These are phyloP conservation scores for Crambe crambe DNA, from an alignment of 37 sponge, comb jelly and placozoan species.

Conservation along the genomic window DNA sequence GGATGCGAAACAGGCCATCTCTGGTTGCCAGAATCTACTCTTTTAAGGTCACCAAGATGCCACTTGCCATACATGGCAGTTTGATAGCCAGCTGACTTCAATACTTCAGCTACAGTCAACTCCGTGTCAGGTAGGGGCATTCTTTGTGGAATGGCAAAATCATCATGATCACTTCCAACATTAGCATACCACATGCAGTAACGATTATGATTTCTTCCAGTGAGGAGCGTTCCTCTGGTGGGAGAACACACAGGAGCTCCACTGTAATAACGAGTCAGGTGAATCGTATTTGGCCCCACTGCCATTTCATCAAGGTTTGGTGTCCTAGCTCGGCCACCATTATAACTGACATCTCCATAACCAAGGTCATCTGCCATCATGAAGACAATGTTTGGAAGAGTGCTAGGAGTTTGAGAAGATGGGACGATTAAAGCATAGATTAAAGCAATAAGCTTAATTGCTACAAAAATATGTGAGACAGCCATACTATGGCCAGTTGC, in stretches of 20 bases:
- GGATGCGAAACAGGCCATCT: constrained; percentile 23
- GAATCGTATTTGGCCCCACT: constrained; percentile 18
- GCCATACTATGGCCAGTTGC: no score
- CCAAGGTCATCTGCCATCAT: constrained; percentile 71
- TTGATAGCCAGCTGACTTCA: constrained; percentile 40
- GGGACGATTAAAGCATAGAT: no score
- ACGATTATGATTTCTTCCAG: constrained; percentile 73
- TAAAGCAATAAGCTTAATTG: no score
- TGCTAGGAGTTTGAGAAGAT: no score
- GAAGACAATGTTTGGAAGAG: constrained; percentile 52
- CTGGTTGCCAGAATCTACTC: not conserved
- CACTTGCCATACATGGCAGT: constrained; percentile 75
- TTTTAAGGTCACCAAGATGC: constrained; percentile 65
- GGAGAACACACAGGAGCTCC: constrained; percentile 71
- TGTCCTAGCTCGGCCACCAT: constrained; percentile 46
- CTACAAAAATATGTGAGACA: no score
- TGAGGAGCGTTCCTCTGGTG: constrained; percentile 63
- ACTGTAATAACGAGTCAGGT: constrained; percentile 52
- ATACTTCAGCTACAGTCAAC: constrained; percentile 56
- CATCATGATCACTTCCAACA: constrained; percentile 18
- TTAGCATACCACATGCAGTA: constrained; percentile 74
- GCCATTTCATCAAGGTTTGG: constrained; percentile 63
- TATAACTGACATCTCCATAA: constrained; percentile 70
- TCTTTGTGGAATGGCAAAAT: constrained; percentile 24
- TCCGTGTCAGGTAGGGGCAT: constrained; percentile 49